Conservation (phyloP, 2,797 vertebrate genomes). For the Prunella strophiata region DNA sequence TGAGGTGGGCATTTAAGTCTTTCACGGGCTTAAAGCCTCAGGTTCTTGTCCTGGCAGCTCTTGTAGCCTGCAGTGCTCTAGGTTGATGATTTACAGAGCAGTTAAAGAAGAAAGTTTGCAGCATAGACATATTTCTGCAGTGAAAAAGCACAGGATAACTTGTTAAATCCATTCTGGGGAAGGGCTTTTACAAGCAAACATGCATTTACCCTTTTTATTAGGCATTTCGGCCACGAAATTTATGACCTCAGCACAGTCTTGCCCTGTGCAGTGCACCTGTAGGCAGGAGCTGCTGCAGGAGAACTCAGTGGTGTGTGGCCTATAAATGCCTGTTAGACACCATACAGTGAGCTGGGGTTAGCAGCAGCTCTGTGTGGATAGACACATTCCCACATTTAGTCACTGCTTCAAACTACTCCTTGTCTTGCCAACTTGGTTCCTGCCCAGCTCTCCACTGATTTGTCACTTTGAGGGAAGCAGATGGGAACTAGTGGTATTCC, state of each 20-base stretch:
- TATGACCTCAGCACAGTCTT: not conserved
- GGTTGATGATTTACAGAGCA: constrained; percentile 30
- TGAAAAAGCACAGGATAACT: not conserved
- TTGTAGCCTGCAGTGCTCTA: not conserved
- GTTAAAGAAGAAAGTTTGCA: not conserved
- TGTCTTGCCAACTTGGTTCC: not conserved
- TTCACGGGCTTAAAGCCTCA: not conserved
- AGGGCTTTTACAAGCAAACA: not conserved
- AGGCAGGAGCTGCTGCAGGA: not conserved
- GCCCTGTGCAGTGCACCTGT: not conserved
- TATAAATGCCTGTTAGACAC: not conserved
- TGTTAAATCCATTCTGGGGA: not conserved
- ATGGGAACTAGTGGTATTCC: not conserved
- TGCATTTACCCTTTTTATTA: not conserved
- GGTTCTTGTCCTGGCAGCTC: not conserved
- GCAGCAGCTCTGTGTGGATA: not conserved
- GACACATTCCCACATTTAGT: not conserved
- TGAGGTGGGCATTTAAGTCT: not conserved
- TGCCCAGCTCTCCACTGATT: not conserved
- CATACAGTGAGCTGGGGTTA: not conserved
- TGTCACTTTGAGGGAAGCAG: not conserved
- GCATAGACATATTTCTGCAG: not conserved
- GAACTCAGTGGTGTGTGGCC: not conserved
- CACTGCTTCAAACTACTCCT: not conserved
- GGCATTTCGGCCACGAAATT: not conserved